A percentile compares a stretch with the other conserved stretches of the same genome.
phyloP scores from a whole-genome alignment of 2,888 invertebrate species.

The Oligia strigilis region DNA sequence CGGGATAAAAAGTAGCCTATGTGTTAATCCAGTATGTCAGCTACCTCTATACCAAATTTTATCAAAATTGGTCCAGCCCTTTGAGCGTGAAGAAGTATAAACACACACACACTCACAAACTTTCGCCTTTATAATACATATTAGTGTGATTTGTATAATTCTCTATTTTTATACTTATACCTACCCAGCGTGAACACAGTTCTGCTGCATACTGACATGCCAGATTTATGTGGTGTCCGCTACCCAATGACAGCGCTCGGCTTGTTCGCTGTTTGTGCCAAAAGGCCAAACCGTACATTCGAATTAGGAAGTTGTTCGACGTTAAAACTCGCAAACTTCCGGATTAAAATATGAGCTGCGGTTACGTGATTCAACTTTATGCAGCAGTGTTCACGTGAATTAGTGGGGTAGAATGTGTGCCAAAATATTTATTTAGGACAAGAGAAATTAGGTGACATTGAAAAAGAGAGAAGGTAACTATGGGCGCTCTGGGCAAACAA shows the following conservation, averaged over 20 bases:
- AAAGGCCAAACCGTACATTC: slow-evolving; percentile 66
- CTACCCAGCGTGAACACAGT: slow-evolving; percentile 16
- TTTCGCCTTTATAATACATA: too few species aligned
- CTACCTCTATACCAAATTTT: too few species aligned
- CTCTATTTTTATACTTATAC: neutral
- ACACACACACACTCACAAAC: too few species aligned
- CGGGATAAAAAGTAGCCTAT: too few species aligned
- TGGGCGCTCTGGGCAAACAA: neutral
- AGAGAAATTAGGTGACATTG: neutral
- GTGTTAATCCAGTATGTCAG: too few species aligned
- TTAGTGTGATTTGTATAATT: neutral
- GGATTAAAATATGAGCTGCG: slow-evolving; percentile 55
- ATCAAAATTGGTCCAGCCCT: too few species aligned
- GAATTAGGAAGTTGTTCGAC: slow-evolving; percentile 60
- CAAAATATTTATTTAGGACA: neutral
- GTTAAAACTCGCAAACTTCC: slow-evolving; percentile 50
- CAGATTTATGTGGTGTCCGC: slow-evolving; percentile 67
- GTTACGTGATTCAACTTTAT: slow-evolving; percentile 22
- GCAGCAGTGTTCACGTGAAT: neutral
- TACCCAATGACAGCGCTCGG: slow-evolving; percentile 58
- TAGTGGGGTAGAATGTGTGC: neutral
- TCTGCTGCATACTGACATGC: slow-evolving; percentile 45
- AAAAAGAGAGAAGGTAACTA: neutral
- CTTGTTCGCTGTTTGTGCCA: slow-evolving; percentile 66
- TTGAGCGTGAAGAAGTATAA: too few species aligned